Conservation (phyloP, 1,140 invertebrate species). For the Caenorhabditis brenneri region DNA sequence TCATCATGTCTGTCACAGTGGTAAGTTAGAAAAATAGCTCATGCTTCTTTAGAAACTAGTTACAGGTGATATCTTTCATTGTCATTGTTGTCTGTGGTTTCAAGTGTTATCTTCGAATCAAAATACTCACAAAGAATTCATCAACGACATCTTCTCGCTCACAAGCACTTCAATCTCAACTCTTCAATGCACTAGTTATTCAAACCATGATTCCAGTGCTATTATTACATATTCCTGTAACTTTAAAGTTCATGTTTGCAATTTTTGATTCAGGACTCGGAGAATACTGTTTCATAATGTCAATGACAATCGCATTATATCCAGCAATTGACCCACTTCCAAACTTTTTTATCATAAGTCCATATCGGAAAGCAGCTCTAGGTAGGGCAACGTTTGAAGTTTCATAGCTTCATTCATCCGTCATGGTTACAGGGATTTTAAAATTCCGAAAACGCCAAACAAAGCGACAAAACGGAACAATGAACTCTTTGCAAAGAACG, state of each 20-base stretch:
- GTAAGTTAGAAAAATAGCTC: background rate
- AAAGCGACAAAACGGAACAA: background rate
- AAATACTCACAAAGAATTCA: background rate
- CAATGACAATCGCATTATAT: constrained; percentile 5
- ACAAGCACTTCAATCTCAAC: background rate
- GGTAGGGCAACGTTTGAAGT: background rate
- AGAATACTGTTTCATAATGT: background rate
- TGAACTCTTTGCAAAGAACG: too few relatives aligned
- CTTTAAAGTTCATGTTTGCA: background rate
- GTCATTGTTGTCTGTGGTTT: background rate
- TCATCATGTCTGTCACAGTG: background rate
- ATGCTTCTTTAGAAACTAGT: background rate
- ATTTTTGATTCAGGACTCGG: background rate
- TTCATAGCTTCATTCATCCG: too few relatives aligned
- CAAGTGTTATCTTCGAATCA: constrained; percentile 11
- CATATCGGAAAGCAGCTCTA: background rate
- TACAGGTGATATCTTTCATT: background rate
- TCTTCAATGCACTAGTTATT: background rate
- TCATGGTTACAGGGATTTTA: too few relatives aligned
- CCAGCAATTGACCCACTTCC: constrained; percentile 18
- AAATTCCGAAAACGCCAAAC: too few relatives aligned
- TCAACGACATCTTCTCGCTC: background rate
- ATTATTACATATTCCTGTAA: background rate
- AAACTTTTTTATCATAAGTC: background rate
- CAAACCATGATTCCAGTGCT: background rate